phyloP scores from a whole-genome alignment of 2,797 vertebrate genomes.

The Hyperoplus lanceolatus region DNA sequence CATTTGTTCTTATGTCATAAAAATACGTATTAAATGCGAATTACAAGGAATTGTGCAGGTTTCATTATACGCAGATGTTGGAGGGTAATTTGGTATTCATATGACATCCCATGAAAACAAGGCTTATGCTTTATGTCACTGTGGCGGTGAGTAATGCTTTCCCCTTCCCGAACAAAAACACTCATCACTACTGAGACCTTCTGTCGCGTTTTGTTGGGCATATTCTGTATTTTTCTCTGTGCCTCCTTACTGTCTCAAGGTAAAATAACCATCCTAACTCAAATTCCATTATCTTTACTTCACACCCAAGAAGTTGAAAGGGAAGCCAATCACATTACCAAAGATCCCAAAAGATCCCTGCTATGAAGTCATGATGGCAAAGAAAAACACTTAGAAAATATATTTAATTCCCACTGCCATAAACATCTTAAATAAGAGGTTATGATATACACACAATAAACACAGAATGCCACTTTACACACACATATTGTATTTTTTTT shows the following conservation, averaged over 20 bases:
- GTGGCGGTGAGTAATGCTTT: slow-evolving; percentile 3
- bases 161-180: neutral
- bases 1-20: neutral
- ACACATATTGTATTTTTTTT: no score
- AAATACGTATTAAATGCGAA: neutral
- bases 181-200: slow-evolving; percentile 8
- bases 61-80: neutral
- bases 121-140: neutral
- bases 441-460: no score
- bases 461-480: no score
- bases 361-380: no score
- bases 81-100: neutral
- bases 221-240: neutral
- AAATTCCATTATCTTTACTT: no score
- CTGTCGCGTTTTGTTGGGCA: slow-evolving; percentile 17
- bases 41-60: neutral
- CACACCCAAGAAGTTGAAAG: no score
- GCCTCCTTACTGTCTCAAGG: neutral
- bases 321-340: no score
- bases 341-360: no score
- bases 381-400: no score
- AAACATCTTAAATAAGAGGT: no score
- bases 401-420: no score
- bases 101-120: neutral
- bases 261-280: no score